Base-by-base conservation (phyloP, 2,113 vertebrate genomes). In the Spea bombifrons region DNA sequence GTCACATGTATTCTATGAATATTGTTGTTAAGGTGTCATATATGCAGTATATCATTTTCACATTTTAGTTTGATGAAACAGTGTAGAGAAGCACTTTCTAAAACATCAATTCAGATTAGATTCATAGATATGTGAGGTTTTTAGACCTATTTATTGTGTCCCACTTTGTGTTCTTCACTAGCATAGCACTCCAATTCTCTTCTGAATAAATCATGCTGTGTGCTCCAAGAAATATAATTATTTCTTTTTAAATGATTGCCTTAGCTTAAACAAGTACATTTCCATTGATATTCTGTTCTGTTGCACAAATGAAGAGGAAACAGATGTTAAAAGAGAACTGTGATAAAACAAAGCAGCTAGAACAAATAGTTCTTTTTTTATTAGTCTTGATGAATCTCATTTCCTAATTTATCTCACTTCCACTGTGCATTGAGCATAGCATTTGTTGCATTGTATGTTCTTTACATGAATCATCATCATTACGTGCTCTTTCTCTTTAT, bases 391-490 rank as follows among this genome's bases (percentile, higher is more conserved):
- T 72, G 69, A 78, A 78, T 71, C 53, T 78, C 76, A 47, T 78
- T 72, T 69, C 72, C 65, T 78, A 78, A 78, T 78, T 78, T 68
- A 72, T 78, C 76, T 78, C 61, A 46, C 69, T 78, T 78, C 76
- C 69, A 65, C 76, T 66, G 70, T 72, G 76, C 48, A 71, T 61
- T 72, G 76, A 78, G 61, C 48, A 53, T 44, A 78, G 68, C 76
- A 78, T 47, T 59, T 78, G 76, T 69, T 78, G 59, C 55, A 55
- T 78, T 66, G 43, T 72, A 66, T 71, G 61, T 72, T 66, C 59
- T 53, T 72, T 57, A 71, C 67, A 78, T 78, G 66, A 69, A 78
- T 66, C 69, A 78, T 77, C 53, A 77, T 72, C 69, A 78, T 78
- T 78, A 72, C n/a, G 59, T 78, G 61, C 76, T 72, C 48, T 53